Percentiles rank a stretch among this genome's conserved stretches.
These are phyloP conservation scores for Myiothlypis coronata DNA, from an alignment of 2,797 vertebrate genomes.

Conservation along the genomic window DNA sequence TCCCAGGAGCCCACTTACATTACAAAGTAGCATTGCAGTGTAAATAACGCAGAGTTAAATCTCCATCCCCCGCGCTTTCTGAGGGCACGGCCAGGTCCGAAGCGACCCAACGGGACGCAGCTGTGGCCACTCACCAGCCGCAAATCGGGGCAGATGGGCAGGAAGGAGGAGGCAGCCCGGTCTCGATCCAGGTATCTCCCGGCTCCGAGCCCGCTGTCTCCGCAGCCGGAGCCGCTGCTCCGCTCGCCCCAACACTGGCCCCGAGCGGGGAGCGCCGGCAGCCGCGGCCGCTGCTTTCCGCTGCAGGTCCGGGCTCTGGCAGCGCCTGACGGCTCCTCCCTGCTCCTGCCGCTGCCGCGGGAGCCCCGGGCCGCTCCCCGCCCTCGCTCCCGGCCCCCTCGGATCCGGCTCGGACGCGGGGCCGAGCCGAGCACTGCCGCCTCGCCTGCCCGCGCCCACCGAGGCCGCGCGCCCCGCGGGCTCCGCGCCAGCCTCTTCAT, in stretches of 20 bases:
- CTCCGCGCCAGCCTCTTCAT: not conserved
- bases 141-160: not conserved
- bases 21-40: not conserved
- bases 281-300: not conserved
- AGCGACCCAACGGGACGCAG: not conserved
- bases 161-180: not conserved
- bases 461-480: not conserved
- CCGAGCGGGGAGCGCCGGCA: not conserved
- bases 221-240: not conserved
- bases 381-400: not conserved
- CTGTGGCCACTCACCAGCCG: not conserved
- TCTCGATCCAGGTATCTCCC: not conserved
- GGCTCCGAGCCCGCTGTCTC: not conserved
- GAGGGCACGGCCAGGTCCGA: not conserved
- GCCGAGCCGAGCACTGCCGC: not conserved
- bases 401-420: fast-evolving
- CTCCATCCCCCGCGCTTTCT: not conserved
- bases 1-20: not conserved
- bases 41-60: not conserved
- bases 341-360: not conserved
- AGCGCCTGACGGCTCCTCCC: slow-evolving; percentile 6
- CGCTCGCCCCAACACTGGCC: not conserved
- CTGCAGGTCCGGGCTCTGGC: not conserved
- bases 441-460: not conserved
- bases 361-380: not conserved